These are phyloP conservation scores for Andrena praecox DNA, from an alignment of 2,888 invertebrate species.

Conservation along the genomic window DNA sequence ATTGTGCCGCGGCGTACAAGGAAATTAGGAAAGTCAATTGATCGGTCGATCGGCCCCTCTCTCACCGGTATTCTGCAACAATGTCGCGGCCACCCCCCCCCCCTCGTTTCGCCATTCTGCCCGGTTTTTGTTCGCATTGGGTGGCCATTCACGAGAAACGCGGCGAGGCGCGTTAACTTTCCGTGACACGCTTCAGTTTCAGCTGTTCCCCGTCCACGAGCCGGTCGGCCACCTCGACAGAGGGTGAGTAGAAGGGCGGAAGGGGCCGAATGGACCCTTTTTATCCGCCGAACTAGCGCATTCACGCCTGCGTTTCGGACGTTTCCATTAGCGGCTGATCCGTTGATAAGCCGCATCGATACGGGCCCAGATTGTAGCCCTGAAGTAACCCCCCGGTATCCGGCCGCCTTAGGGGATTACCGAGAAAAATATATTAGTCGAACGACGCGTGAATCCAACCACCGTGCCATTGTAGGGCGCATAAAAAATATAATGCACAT, in stretches of 20 bases:
- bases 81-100: constrained; percentile 47
- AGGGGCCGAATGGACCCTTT: constrained; percentile 68
- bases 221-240: constrained; percentile 34
- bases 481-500: neutral
- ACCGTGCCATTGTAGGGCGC: neutral
- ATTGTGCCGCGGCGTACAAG: constrained; percentile 6
- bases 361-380: constrained; percentile 50
- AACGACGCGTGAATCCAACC: constrained; percentile 58
- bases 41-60: constrained; percentile 19
- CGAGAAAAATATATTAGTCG: constrained; percentile 74
- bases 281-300: constrained; percentile 69
- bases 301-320: constrained; percentile 66
- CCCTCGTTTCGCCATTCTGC: constrained; percentile 15
- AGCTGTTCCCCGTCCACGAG: constrained; percentile 60
- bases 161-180: constrained; percentile 63
- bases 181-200: constrained; percentile 73
- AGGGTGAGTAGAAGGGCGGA: constrained; percentile 28
- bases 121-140: constrained; percentile 62
- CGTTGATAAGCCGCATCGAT: constrained; percentile 80
- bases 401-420: constrained; percentile 67
- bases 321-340: constrained; percentile 80
- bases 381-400: constrained; percentile 15
- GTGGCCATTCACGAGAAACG: constrained; percentile 54
- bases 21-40: constrained; percentile 72
- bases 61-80: constrained; percentile 53